Evolutionary conservation across 2,797 vertebrate species (phyloP).

Genomic region (Syngnathus rostellatus): DNA sequence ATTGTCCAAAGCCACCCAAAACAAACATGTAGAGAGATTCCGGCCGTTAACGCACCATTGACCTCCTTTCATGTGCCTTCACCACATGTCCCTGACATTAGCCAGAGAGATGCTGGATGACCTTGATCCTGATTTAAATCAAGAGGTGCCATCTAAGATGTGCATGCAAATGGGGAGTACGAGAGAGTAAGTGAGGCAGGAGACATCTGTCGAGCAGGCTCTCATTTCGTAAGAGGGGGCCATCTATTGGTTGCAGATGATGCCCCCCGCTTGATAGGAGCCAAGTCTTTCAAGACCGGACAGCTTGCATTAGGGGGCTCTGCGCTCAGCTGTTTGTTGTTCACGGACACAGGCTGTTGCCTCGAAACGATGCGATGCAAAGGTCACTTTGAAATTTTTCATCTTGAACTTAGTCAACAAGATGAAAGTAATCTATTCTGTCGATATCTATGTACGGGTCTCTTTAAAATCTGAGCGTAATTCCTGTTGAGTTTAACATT

Average conservation of each 20-base stretch:
- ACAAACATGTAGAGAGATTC: conserved; percentile 51
- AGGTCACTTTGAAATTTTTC: neutral
- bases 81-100: conserved; percentile 62
- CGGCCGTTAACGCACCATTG: conserved; percentile 42
- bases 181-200: conserved; percentile 57
- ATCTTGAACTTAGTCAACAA: neutral
- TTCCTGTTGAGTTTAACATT: conserved; percentile 28
- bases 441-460: too few relatives aligned
- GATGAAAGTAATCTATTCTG: neutral
- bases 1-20: conserved; percentile 49
- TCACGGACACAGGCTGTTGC: conserved; percentile 27
- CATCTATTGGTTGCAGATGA: conserved; percentile 76
- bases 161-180: conserved; percentile 61
- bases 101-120: conserved; percentile 61
- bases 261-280: conserved; percentile 69
- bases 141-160: conserved; percentile 69
- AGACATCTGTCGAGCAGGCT: conserved; percentile 76
- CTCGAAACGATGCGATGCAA: conserved; percentile 25
- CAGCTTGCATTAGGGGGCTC: conserved; percentile 53
- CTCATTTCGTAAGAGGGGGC: conserved; percentile 65
- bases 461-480: too few relatives aligned
- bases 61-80: conserved; percentile 53
- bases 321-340: conserved; percentile 54
- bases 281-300: conserved; percentile 67
- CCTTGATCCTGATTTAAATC: conserved; percentile 64